Evolutionary conservation across 2,797 vertebrate species (phyloP).

Genomic region (Tokudaia muenninki): DNA sequence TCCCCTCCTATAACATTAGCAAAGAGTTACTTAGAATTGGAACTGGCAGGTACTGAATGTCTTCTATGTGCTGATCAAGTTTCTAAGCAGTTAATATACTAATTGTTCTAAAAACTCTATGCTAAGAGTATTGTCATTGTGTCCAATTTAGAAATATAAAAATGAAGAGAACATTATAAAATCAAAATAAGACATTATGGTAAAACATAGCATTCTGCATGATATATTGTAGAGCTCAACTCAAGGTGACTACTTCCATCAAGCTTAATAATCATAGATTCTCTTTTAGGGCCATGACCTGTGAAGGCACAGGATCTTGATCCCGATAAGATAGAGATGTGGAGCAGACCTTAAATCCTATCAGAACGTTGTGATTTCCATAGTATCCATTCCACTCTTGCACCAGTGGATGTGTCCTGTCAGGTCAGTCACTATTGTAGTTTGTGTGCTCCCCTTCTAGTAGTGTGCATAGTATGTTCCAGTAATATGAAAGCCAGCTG

Average conservation of each 20-base stretch:
- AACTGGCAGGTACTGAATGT: not conserved
- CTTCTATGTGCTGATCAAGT: not conserved
- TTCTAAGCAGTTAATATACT: not conserved
- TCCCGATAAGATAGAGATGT: not conserved
- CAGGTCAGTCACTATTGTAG: not conserved
- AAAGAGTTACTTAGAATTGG: not conserved
- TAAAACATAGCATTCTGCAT: not conserved
- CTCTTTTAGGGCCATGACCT: not conserved
- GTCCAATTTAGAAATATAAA: not conserved
- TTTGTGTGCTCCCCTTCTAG: not conserved
- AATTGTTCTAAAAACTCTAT: not conserved
- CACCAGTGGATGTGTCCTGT: not conserved
- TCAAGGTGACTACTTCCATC: not conserved
- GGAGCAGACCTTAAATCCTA: not conserved
- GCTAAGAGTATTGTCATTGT: not conserved
- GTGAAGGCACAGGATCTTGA: not conserved
- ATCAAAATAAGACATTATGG: not conserved
- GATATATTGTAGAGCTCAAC: not conserved
- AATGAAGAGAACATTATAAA: not conserved
- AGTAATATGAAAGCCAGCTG: not conserved
- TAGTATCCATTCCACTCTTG: not conserved
- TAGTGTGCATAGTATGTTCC: not conserved
- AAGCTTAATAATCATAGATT: not conserved
- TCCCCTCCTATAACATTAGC: not conserved
- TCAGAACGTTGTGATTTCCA: not conserved